phyloP scores from a whole-genome alignment of 2,113 vertebrate species.

The Peromyscus maniculatus region DNA sequence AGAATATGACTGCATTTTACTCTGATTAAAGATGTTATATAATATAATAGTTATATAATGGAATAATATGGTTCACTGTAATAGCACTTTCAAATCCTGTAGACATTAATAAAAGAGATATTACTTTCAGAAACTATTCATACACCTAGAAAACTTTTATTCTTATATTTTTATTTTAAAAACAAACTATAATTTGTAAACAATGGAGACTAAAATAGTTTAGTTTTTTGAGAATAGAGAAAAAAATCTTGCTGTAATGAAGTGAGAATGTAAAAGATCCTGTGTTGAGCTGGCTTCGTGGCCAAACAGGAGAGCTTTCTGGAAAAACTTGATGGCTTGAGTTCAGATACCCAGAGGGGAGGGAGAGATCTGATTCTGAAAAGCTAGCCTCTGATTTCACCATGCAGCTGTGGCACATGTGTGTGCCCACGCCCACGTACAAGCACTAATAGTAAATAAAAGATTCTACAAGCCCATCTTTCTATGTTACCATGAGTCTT shows the following conservation, averaged over 20 bases:
- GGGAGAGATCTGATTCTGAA: background rate
- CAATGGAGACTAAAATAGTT: slow-evolving; percentile 25
- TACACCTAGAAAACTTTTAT: slow-evolving; percentile 20
- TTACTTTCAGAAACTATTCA: slow-evolving; percentile 15
- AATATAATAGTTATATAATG: slow-evolving; percentile 9
- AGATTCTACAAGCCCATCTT: background rate
- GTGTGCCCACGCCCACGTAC: background rate
- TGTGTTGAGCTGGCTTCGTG: background rate
- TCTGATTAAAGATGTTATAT: slow-evolving; percentile 54
- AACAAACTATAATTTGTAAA: slow-evolving; percentile 30
- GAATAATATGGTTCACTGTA: background rate
- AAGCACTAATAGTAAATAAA: background rate
- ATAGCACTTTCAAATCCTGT: slow-evolving; percentile 24
- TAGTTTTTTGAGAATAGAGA: background rate
- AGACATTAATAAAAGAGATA: slow-evolving; percentile 59
- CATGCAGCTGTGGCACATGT: too few relatives aligned
- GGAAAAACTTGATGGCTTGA: background rate
- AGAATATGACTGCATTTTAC: slow-evolving; percentile 41
- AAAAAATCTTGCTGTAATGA: background rate
- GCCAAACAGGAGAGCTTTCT: background rate
- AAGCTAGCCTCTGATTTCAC: background rate
- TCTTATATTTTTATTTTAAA: slow-evolving; percentile 35
- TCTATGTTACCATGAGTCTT: background rate
- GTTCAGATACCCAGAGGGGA: background rate
- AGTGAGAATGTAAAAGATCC: background rate